A percentile compares a stretch with the other conserved stretches of the same genome.
These are phyloP conservation scores for Pachyrhynchus sulphureomaculatus DNA, from an alignment of 1,140 invertebrate species.

Conservation along the genomic window DNA sequence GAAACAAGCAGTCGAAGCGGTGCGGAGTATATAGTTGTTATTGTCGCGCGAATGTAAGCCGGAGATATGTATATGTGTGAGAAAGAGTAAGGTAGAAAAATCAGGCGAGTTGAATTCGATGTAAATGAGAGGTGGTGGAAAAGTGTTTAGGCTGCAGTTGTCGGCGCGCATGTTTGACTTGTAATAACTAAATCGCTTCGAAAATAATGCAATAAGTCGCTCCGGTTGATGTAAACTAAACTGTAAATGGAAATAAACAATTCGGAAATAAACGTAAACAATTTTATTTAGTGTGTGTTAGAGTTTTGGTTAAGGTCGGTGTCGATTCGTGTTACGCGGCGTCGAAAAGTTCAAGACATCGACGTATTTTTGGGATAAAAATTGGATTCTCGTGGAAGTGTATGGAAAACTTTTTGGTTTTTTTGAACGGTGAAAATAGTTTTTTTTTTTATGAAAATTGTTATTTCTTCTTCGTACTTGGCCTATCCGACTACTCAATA, in stretches of 20 bases:
- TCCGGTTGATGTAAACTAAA: constrained; percentile 20
- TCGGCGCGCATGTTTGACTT: constrained; percentile 19
- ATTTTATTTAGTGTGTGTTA: constrained; percentile 23
- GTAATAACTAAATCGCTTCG: constrained; percentile 5
- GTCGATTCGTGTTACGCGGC: not conserved
- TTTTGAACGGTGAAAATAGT: no score
- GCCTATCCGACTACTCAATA: no score
- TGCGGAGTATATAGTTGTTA: no score
- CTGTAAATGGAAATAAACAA: constrained; percentile 31
- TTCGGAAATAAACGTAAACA: constrained; percentile 24
- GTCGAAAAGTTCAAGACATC: not conserved
- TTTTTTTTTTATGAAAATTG: no score
- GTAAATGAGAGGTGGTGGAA: no score
- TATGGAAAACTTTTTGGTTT: no score
- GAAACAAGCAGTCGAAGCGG: no score
- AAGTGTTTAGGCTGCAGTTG: not conserved
- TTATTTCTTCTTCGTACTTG: no score
- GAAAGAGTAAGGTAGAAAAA: no score
- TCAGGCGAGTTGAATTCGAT: no score
- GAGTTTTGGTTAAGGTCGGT: constrained; percentile 14
- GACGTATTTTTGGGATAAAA: not conserved
- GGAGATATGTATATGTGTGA: no score
- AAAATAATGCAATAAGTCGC: constrained; percentile 14
- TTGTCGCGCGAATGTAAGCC: no score
- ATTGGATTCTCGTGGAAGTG: not conserved